Evolutionary conservation across 1,140 invertebrate genomes (phyloP), one percentile per base, ranked within the genome.

Genomic region (Brachionus rubens): DNA sequence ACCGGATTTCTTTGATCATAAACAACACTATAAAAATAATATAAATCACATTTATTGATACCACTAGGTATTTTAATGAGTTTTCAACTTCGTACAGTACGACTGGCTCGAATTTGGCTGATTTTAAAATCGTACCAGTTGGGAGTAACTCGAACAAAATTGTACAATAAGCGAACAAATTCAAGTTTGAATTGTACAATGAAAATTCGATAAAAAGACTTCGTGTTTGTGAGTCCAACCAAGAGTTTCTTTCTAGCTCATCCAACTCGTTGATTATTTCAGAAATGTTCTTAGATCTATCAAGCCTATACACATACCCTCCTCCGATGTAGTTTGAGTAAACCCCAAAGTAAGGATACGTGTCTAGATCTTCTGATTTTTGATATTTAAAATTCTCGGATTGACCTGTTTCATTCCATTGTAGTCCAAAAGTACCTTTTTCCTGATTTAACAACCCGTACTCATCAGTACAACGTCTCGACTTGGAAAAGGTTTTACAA

Each of bases 171-270:
- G 82, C 83, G 77, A 88, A 88, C n/a, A 88, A 78, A 77, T 88
- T 86, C 16, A 84, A 80, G 36, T 87, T 84, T 0, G 87, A 84
- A 79, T 89, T 89, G 79, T 88, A 89, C 9, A 85, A 82, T 7
- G 87, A 87, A 78, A 88, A 87, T 77, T 89, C 87, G 2, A 88
- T 80, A 76, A 88, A 85, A 10, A 89, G 81, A 5, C 86, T 87
- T 77, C 88, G 77, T 0, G 88, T 88, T 47, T 84, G 80, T 62
- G 80, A 77, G 77, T 88, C 88, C 14, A 88, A 85, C 88, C 88
- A 89, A 26, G 81, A 77, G 75, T 88, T 78, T 0, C 78, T 76
- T 70, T 87, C 70, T n/a, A 88, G 78, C n/a, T 86, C 77, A 9
- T 82, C 77, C n/a, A 91, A 84, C n/a, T 86, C 82, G n/a, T 79